These are phyloP conservation scores for Aleiodes alternator DNA, from an alignment of 2,888 invertebrate species.

Conservation along the genomic window DNA sequence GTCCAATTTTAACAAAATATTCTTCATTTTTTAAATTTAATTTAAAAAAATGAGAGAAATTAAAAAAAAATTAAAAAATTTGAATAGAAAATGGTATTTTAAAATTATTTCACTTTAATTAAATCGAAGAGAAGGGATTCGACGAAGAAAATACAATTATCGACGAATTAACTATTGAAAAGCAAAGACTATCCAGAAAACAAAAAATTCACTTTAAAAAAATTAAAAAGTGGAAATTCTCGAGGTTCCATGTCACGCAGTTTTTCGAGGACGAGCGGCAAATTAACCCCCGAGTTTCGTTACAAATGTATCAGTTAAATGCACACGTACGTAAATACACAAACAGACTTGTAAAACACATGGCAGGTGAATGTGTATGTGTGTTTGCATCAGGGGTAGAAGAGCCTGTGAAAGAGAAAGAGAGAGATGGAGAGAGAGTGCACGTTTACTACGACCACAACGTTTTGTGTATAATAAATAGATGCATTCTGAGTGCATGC, in stretches of 20 bases:
- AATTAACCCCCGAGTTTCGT: constrained; percentile 43
- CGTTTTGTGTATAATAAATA: constrained; percentile 50
- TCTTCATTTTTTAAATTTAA: too few species aligned
- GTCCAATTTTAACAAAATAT: too few species aligned
- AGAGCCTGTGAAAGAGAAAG: neutral
- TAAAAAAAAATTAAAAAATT: too few species aligned
- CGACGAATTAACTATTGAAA: too few species aligned
- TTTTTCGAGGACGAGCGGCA: constrained; percentile 19
- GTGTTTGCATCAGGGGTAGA: neutral
- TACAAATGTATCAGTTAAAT: constrained; percentile 25
- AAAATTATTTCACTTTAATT: too few species aligned
- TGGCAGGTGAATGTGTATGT: constrained; percentile 14
- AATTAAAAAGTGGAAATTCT: constrained; percentile 10
- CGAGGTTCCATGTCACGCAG: constrained; percentile 14
- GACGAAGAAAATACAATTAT: too few species aligned
- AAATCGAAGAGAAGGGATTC: too few species aligned
- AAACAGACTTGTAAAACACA: neutral
- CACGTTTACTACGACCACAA: constrained; percentile 46
- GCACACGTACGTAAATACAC: constrained; percentile 17
- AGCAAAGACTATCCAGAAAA: too few species aligned
- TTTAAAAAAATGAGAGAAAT: too few species aligned
- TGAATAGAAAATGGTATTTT: too few species aligned
- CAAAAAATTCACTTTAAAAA: neutral
- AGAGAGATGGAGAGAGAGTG: neutral
- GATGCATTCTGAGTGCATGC: constrained; percentile 39